phyloP scores from a whole-genome alignment of 1,140 invertebrate genomes.

The Hestina assimilis region DNA sequence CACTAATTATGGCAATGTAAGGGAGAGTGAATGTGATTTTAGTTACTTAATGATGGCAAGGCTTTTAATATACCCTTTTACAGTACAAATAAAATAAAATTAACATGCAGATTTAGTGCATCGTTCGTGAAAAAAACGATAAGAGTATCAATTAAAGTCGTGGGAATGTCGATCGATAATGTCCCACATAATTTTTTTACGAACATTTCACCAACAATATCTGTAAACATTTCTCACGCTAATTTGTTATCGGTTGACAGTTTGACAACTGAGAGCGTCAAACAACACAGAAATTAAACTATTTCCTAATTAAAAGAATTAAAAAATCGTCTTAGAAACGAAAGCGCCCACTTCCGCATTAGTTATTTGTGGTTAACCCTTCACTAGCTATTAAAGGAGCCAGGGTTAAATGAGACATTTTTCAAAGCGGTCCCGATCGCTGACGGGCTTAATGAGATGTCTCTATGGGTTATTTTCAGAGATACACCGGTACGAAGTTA shows the following conservation, averaged over 20 bases:
- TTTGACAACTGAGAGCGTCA: constrained; percentile 39
- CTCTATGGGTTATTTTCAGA: constrained; percentile 69
- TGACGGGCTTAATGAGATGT: constrained; percentile 73
- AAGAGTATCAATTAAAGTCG: constrained; percentile 1
- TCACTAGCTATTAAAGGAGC: constrained; percentile 66
- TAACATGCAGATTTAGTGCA: no score
- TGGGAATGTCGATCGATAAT: constrained; percentile 2
- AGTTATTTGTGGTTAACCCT: constrained; percentile 74
- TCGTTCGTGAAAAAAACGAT: neutral
- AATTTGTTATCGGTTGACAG: constrained; percentile 52
- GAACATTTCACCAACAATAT: constrained; percentile 15
- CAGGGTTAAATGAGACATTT: constrained; percentile 75
- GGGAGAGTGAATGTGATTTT: no score
- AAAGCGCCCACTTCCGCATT: constrained; percentile 64
- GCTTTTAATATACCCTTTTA: no score
- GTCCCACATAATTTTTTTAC: neutral
- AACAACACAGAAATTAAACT: constrained; percentile 68
- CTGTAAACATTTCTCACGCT: constrained; percentile 51
- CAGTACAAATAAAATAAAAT: neutral
- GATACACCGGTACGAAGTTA: constrained; percentile 26
- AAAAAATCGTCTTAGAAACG: constrained; percentile 53
- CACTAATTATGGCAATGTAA: no score
- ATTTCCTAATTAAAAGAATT: constrained; percentile 75
- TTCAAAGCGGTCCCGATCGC: constrained; percentile 61
- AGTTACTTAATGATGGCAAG: no score